Percentiles rank a stretch among this genome's conserved stretches.
phyloP scores from a whole-genome alignment of 2,888 invertebrate genomes.

The Amphipoea oculea region DNA sequence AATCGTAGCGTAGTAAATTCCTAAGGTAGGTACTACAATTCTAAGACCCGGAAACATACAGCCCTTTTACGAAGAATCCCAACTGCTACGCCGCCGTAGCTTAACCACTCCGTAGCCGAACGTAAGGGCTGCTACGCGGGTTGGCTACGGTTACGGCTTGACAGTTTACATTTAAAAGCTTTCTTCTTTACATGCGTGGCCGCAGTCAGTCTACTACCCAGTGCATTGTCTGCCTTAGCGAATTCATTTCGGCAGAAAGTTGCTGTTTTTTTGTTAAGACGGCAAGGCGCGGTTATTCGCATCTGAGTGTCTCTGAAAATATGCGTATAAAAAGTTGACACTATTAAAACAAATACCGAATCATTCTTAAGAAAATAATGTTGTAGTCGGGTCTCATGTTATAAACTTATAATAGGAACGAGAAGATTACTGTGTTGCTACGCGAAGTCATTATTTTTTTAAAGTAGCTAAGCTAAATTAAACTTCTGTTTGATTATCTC shows the following conservation, averaged over 20 bases:
- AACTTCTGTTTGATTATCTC: constrained; percentile 7
- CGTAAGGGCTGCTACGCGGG: constrained; percentile 27
- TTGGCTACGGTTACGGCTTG: background rate
- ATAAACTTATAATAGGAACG: background rate
- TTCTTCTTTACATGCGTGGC: background rate
- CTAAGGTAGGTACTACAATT: background rate
- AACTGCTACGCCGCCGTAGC: constrained; percentile 1
- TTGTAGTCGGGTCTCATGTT: constrained; percentile 26
- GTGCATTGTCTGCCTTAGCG: constrained; percentile 46
- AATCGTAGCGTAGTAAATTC: constrained; percentile 1
- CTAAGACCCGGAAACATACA: background rate
- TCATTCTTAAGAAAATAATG: constrained; percentile 39
- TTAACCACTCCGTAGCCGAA: constrained; percentile 7
- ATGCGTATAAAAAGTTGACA: constrained; percentile 55
- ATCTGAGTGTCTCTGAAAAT: constrained; percentile 47
- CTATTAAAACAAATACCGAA: constrained; percentile 54
- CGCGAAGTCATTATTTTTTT: constrained; percentile 15
- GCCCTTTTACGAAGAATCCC: background rate
- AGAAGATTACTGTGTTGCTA: constrained; percentile 26
- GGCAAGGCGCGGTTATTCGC: constrained; percentile 44
- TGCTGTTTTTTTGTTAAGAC: constrained; percentile 50
- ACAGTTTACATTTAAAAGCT: constrained; percentile 2
- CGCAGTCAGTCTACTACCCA: background rate
- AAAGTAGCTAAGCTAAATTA: constrained; percentile 1
- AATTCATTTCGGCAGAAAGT: constrained; percentile 63